Conservation (phyloP, 2,888 invertebrate genomes). For the Actias luna region DNA sequence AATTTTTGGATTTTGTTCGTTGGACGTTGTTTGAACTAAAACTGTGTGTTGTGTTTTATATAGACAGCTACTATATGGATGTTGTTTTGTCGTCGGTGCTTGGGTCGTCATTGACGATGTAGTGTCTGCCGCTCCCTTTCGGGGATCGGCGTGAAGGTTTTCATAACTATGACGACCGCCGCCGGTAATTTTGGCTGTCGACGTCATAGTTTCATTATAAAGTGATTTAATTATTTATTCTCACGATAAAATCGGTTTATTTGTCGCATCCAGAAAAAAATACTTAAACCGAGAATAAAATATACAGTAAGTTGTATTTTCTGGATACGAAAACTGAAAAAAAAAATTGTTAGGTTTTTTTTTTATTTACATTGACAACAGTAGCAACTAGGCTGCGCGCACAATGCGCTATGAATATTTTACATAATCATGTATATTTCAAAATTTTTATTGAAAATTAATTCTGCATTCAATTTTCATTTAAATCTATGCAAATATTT, state of each 20-base stretch:
- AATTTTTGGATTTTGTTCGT: constrained; percentile 74
- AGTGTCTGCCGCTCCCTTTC: constrained; percentile 40
- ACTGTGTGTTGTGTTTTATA: constrained; percentile 80
- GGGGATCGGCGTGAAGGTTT: constrained; percentile 19
- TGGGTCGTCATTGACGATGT: constrained; percentile 53
- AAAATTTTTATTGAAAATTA: not conserved
- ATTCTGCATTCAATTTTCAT: not conserved
- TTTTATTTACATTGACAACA: constrained; percentile 66
- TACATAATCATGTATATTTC: constrained; percentile 32
- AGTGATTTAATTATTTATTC: not conserved
- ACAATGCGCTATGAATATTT: constrained; percentile 56
- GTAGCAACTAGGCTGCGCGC: constrained; percentile 66
- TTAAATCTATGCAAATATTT: not conserved
- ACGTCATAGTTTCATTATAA: not conserved
- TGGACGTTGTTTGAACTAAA: constrained; percentile 77
- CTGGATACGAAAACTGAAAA: constrained; percentile 1
- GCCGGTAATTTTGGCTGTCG: not conserved
- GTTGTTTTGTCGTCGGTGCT: constrained; percentile 61
- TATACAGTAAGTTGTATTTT: constrained; percentile 7
- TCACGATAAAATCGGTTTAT: not conserved
- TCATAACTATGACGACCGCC: not conserved
- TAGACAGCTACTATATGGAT: constrained; percentile 75
- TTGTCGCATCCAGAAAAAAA: not conserved
- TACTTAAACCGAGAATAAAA: not conserved
- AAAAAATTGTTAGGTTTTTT: constrained; percentile 39